Conservation (phyloP, 2,113 vertebrate genomes). For the Centropristis striata region DNA sequence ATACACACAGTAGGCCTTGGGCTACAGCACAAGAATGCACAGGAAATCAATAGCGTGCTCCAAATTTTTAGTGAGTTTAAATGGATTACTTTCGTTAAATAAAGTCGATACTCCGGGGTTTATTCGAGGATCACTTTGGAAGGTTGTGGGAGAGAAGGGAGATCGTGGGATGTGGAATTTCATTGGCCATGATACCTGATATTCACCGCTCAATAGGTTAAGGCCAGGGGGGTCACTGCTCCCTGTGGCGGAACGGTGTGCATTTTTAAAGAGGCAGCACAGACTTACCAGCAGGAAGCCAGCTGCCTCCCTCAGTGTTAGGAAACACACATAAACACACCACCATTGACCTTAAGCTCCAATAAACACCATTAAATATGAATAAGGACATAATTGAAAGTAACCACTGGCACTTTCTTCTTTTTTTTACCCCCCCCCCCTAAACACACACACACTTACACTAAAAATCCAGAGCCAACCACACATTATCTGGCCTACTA, state of each 20-base stretch:
- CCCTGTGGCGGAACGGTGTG: slow-evolving; percentile 72
- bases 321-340: slow-evolving; percentile 81
- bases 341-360: slow-evolving; percentile 83
- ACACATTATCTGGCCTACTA: slow-evolving; percentile 48
- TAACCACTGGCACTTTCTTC: slow-evolving; percentile 77
- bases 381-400: slow-evolving; percentile 88
- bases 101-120: slow-evolving; percentile 11
- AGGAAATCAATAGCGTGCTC: slow-evolving; percentile 17
- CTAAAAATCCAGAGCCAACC: slow-evolving; percentile 46
- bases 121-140: slow-evolving; percentile 17
- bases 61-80: slow-evolving; percentile 13
- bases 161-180: slow-evolving; percentile 50
- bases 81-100: slow-evolving; percentile 45
- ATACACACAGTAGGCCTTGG: not conserved
- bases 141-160: slow-evolving; percentile 38
- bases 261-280: slow-evolving; percentile 85
- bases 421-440: not conserved
- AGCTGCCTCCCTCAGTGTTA: slow-evolving; percentile 67
- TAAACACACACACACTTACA: not conserved
- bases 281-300: slow-evolving; percentile 81
- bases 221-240: slow-evolving; percentile 74
- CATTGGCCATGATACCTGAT: slow-evolving; percentile 80
- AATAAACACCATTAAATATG: slow-evolving; percentile 90
- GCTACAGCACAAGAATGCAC: not conserved
- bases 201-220: slow-evolving; percentile 87